Conservation (phyloP, 2,888 invertebrate species). For the Arge pagana region DNA sequence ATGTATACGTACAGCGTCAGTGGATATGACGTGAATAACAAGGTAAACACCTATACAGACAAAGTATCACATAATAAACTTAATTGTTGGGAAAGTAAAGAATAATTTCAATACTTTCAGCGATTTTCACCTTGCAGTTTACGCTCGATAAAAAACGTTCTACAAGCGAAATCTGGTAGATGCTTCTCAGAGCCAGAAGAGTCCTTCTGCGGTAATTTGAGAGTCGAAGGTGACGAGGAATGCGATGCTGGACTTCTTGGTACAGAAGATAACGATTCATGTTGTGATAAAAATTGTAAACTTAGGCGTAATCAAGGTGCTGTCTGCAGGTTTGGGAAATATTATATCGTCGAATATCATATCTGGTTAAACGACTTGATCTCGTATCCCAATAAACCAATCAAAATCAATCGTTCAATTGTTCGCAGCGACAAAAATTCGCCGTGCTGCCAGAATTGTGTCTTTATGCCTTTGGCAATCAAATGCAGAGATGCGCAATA, state of each 20-base stretch:
- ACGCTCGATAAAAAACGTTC: slow-evolving; percentile 88
- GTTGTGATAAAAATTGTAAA: slow-evolving; percentile 92
- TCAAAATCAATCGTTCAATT: neutral
- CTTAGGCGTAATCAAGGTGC: slow-evolving; percentile 82
- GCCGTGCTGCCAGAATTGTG: slow-evolving; percentile 91
- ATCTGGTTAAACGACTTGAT: slow-evolving; percentile 7
- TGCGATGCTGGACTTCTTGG: slow-evolving; percentile 95
- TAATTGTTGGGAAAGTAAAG: slow-evolving; percentile 11
- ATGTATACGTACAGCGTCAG: slow-evolving; percentile 97
- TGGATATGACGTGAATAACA: slow-evolving; percentile 95
- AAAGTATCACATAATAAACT: neutral
- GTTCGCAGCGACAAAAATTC: slow-evolving; percentile 89
- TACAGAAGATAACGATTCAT: slow-evolving; percentile 90
- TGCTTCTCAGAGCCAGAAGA: slow-evolving; percentile 94
- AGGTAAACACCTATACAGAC: slow-evolving; percentile 64
- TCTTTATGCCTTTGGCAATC: slow-evolving; percentile 79
- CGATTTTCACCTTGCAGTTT: slow-evolving; percentile 94
- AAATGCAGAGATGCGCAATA: slow-evolving; percentile 91
- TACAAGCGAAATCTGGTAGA: slow-evolving; percentile 88
- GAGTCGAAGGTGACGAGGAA: slow-evolving; percentile 95
- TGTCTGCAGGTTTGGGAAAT: slow-evolving; percentile 73
- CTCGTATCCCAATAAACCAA: neutral
- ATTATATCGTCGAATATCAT: neutral
- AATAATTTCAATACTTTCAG: slow-evolving; percentile 59
- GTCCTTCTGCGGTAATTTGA: slow-evolving; percentile 93